phyloP scores from a whole-genome alignment of 2,888 invertebrate species.

The Adineta ricciae region DNA sequence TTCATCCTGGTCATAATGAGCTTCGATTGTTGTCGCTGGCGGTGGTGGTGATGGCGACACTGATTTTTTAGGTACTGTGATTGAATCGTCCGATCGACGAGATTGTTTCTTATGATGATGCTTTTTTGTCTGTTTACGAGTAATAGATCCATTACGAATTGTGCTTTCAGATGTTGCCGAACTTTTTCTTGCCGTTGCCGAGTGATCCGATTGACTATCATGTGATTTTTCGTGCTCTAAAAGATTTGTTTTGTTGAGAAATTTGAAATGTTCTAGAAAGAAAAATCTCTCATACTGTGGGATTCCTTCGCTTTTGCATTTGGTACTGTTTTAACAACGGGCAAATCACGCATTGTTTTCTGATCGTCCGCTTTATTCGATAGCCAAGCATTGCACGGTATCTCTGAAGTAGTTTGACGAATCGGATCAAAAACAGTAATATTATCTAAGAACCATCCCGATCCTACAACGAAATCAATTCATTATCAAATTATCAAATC shows the following conservation, averaged over 20 bases:
- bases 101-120: neutral
- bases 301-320: neutral
- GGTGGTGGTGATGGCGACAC: neutral
- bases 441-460: neutral
- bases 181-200: neutral
- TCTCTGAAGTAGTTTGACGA: neutral
- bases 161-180: neutral
- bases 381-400: conserved; percentile 2
- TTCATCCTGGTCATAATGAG: neutral
- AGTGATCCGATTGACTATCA: neutral
- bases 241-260: no score
- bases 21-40: neutral
- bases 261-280: no score
- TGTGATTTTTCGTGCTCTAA: neutral
- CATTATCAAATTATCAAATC: neutral
- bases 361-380: conserved; percentile 7
- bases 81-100: neutral
- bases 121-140: neutral
- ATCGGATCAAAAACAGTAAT: neutral
- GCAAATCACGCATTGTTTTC: neutral
- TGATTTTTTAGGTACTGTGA: neutral
- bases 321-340: neutral
- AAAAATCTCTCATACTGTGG: neutral
- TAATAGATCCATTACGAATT: neutral
- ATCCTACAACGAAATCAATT: neutral